Evolutionary conservation across 2,797 vertebrate species (phyloP), one percentile per base, ranked within the genome.

Genomic region (Microctenopoma steveboyesi): DNA sequence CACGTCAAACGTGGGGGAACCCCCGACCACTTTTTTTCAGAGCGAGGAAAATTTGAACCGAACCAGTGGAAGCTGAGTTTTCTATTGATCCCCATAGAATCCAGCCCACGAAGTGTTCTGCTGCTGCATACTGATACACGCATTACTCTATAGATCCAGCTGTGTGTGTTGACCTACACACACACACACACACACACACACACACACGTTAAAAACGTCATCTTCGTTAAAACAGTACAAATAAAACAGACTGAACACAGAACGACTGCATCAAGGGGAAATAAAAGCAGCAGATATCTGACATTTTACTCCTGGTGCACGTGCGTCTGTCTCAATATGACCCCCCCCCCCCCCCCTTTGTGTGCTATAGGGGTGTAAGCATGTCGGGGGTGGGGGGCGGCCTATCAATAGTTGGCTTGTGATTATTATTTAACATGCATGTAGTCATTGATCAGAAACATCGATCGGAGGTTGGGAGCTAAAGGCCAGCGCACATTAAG

Each of bases 351-450:
- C 10, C 27, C 14, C 5, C 46, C 37, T 51, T 68, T 33, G 49
- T 49, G 35, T 60, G 45, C 57, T 61, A 54, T 71, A 55, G 45
- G 63, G 62, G 69, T 75, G 71, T 66, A 5, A n/a, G n/a, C n/a
- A 18, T 46, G 16, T 54, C 16, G 27, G 27, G n/a, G 14, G 51
- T 42, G 14, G 56, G 68, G 27, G 33, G 70, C 42, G 40, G 66
- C 78, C 87, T 89, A 89, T 94, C 92, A 90, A 93, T 93, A 92
- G 86, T 91, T 91, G 89, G 84, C 90, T 87, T 91, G 89, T 91
- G 91, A 93, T 93, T 94, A 92, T 94, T 94, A 94, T 94, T 94
- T 94, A 94, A 93, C 91, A 89, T 93, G 92, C 88, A 92, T 89
- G 88, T 92, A 91, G 85, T 76, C 87, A 93, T 93, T 91, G 91